These are phyloP conservation scores for Agrochola circellaris DNA, from an alignment of 2,888 invertebrate genomes.

Conservation along the genomic window DNA sequence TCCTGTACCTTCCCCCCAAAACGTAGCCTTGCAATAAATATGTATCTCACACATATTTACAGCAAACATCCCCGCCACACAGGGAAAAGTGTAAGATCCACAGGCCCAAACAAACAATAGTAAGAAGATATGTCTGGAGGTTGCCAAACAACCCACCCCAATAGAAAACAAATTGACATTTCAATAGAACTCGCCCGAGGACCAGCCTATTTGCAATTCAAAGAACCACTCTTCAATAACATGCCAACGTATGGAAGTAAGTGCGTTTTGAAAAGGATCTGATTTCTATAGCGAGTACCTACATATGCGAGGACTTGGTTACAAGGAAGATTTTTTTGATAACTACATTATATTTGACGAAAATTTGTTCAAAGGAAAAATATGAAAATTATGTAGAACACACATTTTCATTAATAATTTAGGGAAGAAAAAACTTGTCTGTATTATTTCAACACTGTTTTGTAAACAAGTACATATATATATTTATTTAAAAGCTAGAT, in stretches of 20 bases:
- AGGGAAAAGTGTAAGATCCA: constrained; percentile 69
- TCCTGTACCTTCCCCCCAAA: not conserved
- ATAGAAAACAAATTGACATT: constrained; percentile 91
- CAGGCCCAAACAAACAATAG: constrained; percentile 75
- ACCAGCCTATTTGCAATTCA: constrained; percentile 89
- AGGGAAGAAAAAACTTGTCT: not conserved
- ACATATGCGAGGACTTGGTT: not conserved
- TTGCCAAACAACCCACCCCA: constrained; percentile 81
- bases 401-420: not conserved
- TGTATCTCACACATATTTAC: constrained; percentile 58
- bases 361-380: not conserved
- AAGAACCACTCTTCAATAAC: constrained; percentile 88
- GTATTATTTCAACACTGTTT: not conserved
- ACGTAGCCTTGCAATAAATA: constrained; percentile 41
- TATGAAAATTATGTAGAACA: not conserved
- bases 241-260: constrained; percentile 87
- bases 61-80: constrained; percentile 66
- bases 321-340: constrained; percentile 42
- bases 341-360: constrained; percentile 10
- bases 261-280: constrained; percentile 85
- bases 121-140: constrained; percentile 79
- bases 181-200: constrained; percentile 86
- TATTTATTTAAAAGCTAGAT: not conserved
- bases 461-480: not conserved
- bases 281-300: constrained; percentile 78